These are phyloP conservation scores for Pseudomyrmex pallidus DNA, from an alignment of 1,140 invertebrate species.

Conservation along the genomic window DNA sequence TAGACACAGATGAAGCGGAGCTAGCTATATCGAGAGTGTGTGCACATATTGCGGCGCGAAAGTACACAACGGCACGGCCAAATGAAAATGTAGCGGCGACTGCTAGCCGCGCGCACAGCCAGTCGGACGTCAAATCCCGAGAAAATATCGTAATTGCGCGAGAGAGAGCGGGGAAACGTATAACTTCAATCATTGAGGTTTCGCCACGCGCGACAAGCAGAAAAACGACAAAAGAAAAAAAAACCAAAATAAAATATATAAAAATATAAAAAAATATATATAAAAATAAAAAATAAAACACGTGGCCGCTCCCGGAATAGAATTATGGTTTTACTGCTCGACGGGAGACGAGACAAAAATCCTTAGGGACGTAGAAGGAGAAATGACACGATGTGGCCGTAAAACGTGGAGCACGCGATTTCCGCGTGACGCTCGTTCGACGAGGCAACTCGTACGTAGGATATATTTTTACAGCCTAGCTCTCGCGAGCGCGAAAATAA, in stretches of 20 bases:
- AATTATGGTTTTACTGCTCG: constrained; percentile 58
- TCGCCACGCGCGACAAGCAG: constrained; percentile 11
- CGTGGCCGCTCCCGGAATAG: neutral
- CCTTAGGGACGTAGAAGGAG: constrained; percentile 22
- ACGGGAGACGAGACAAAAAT: constrained; percentile 46
- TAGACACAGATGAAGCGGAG: constrained; percentile 13
- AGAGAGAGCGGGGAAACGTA: constrained; percentile 65
- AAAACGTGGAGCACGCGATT: constrained; percentile 59
- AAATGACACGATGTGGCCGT: constrained; percentile 57
- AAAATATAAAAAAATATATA: too few relatives aligned
- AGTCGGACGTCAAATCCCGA: constrained; percentile 56
- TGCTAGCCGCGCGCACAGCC: constrained; percentile 37
- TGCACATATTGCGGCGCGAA: constrained; percentile 40
- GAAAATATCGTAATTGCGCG: constrained; percentile 70
- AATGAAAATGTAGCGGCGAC: constrained; percentile 73
- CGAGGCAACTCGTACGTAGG: constrained; percentile 14
- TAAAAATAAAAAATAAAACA: too few relatives aligned
- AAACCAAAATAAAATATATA: too few relatives aligned
- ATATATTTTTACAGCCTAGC: constrained; percentile 52
- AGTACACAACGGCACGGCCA: constrained; percentile 46
- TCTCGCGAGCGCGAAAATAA: constrained; percentile 41
- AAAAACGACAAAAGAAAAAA: constrained; percentile 17
- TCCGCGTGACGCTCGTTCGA: constrained; percentile 18
- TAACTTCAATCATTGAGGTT: constrained; percentile 56
- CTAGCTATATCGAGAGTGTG: constrained; percentile 38